These are phyloP conservation scores for Ornithoptera alexandrae DNA, from an alignment of 2,888 invertebrate genomes.

Conservation along the genomic window DNA sequence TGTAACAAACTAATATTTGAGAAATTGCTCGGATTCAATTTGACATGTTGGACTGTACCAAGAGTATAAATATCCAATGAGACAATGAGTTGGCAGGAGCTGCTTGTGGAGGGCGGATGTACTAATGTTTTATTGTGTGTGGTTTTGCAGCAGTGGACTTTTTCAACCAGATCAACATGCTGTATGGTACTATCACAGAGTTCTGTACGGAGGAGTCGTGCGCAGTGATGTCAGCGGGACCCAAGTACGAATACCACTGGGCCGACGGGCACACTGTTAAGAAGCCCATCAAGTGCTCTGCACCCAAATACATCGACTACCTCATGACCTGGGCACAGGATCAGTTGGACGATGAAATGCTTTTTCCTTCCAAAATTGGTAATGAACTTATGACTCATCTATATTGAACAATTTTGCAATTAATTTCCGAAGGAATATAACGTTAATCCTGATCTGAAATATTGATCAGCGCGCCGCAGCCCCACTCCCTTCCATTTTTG, in stretches of 20 bases:
- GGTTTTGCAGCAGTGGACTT: constrained; percentile 95
- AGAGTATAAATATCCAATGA: not conserved
- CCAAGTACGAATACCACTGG: constrained; percentile 99
- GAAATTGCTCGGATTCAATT: too few species aligned
- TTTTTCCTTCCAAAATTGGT: constrained; percentile 98
- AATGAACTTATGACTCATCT: not conserved
- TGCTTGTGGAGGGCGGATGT: not conserved
- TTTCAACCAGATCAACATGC: constrained; percentile 99
- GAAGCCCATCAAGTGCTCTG: constrained; percentile 99
- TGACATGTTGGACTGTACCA: too few species aligned
- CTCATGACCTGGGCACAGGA: constrained; percentile 99
- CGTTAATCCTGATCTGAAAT: too few species aligned
- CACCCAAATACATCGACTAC: constrained; percentile 99
- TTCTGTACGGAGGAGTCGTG: constrained; percentile 99
- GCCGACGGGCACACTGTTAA: constrained; percentile 98
- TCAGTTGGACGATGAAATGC: constrained; percentile 98
- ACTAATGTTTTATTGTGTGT: not conserved
- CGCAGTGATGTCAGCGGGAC: constrained; percentile 99
- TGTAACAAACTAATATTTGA: too few species aligned
- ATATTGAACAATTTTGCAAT: too few species aligned
- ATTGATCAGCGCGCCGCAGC: too few species aligned
- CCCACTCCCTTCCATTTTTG: too few species aligned
- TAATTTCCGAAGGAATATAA: too few species aligned
- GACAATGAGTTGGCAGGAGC: not conserved
- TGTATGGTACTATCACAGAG: constrained; percentile 99